These are phyloP conservation scores for Anticlea derivata DNA, from an alignment of 2,888 invertebrate genomes.

Conservation along the genomic window DNA sequence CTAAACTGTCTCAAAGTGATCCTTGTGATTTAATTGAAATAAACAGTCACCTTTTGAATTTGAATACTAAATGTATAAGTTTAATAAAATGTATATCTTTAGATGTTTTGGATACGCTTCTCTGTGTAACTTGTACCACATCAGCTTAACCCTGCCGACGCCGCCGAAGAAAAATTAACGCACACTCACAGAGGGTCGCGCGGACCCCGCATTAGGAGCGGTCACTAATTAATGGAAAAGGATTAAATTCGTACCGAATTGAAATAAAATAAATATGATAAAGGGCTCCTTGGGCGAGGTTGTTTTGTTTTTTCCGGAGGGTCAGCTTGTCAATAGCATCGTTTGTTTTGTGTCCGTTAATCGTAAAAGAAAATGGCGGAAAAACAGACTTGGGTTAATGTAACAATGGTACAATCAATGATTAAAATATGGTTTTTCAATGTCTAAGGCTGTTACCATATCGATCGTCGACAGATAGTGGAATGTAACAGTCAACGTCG, in stretches of 20 bases:
- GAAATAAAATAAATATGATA: conserved; percentile 84
- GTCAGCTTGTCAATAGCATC: conserved; percentile 61
- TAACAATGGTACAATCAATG: too few species aligned
- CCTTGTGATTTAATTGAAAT: too few species aligned
- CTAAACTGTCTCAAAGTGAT: too few species aligned
- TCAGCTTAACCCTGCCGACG: conserved; percentile 51
- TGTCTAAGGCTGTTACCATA: too few species aligned
- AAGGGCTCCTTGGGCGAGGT: conserved; percentile 66
- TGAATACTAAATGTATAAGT: too few species aligned
- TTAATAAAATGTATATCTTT: too few species aligned
- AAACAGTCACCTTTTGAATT: too few species aligned
- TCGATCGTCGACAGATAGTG: too few species aligned
- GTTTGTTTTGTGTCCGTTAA: conserved; percentile 44
- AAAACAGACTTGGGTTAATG: conserved; percentile 7
- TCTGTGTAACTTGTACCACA: conserved; percentile 40
- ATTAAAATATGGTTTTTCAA: too few species aligned
- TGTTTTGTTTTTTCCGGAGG: conserved; percentile 39
- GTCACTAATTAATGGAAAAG: conserved; percentile 84
- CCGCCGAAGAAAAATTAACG: conserved; percentile 77
- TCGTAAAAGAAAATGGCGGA: conserved; percentile 32
- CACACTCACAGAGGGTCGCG: conserved; percentile 58
- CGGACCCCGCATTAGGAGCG: conserved; percentile 71
- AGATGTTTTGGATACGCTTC: not conserved
- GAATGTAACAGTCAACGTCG: too few species aligned
- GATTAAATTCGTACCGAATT: conserved; percentile 82